phyloP scores from a whole-genome alignment of 2,888 invertebrate genomes.

The Idaea dimidiata region DNA sequence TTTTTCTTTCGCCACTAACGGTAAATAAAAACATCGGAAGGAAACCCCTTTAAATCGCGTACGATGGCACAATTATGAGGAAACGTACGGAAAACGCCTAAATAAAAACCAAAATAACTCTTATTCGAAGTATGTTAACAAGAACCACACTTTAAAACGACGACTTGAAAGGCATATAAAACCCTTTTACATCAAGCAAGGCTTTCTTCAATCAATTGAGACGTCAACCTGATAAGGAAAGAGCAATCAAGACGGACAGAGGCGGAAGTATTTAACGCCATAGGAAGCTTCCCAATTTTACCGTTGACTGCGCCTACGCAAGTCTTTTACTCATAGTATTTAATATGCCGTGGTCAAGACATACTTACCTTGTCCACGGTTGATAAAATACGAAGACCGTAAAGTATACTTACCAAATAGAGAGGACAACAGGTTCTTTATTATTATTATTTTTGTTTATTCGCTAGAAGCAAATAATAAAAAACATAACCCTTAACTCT shows the following conservation, averaged over 20 bases:
- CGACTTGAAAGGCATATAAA: neutral
- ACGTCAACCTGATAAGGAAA: conserved; percentile 14
- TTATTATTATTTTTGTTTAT: too few species aligned
- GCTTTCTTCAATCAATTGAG: neutral
- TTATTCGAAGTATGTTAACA: neutral
- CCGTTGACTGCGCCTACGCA: conserved; percentile 5
- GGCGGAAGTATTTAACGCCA: conserved; percentile 21
- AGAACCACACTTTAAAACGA: neutral
- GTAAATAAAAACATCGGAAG: too few species aligned
- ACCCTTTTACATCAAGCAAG: neutral
- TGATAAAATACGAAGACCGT: neutral
- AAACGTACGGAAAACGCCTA: too few species aligned
- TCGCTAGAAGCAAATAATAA: too few species aligned
- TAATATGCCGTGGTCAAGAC: neutral
- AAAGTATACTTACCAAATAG: neutral
- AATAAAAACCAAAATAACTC: too few species aligned
- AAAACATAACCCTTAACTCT: too few species aligned
- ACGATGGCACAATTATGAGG: too few species aligned
- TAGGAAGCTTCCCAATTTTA: conserved; percentile 26
- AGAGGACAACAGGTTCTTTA: too few species aligned
- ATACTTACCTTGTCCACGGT: neutral
- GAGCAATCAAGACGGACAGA: conserved; percentile 17
- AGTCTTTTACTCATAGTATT: neutral
- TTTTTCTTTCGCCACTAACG: too few species aligned
- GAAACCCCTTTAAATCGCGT: too few species aligned